A percentile compares a stretch with the other conserved stretches of the same genome.
phyloP scores from a whole-genome alignment of 2,797 vertebrate genomes.

The Chelmon rostratus region DNA sequence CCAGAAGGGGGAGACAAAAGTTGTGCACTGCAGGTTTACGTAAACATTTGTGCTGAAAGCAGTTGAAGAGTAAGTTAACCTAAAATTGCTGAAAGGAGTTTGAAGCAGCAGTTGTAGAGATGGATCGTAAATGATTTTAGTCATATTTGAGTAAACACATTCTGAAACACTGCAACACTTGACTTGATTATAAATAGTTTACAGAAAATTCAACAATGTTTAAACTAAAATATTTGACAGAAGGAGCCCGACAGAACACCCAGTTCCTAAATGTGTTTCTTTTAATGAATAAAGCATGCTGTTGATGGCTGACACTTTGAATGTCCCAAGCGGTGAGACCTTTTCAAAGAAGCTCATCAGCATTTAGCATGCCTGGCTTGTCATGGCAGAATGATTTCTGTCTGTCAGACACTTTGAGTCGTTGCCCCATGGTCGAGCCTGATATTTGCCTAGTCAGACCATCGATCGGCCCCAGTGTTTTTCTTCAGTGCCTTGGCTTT shows the following conservation, averaged over 20 bases:
- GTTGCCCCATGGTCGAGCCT: slow-evolving; percentile 73
- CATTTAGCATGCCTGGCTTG: slow-evolving; percentile 76
- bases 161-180: not conserved
- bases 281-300: slow-evolving; percentile 59
- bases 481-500: slow-evolving; percentile 70
- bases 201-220: not conserved
- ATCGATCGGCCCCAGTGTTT: slow-evolving; percentile 77
- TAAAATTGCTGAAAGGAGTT: not conserved
- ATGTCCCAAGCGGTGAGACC: slow-evolving; percentile 82
- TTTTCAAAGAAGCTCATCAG: slow-evolving; percentile 83
- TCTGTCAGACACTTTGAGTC: slow-evolving; percentile 78
- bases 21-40: too few species aligned
- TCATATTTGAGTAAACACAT: not conserved
- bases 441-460: slow-evolving; percentile 83
- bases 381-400: slow-evolving; percentile 76
- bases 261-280: slow-evolving; percentile 18
- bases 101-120: not conserved
- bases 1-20: too few species aligned
- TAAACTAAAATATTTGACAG: slow-evolving; percentile 21
- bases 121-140: not conserved
- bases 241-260: slow-evolving; percentile 9
- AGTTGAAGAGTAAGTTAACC: not conserved
- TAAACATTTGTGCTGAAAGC: not conserved
- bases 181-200: not conserved
- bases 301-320: slow-evolving; percentile 68